These are phyloP conservation scores for Microtus pennsylvanicus DNA, from an alignment of 2,113 vertebrate species.

Conservation along the genomic window DNA sequence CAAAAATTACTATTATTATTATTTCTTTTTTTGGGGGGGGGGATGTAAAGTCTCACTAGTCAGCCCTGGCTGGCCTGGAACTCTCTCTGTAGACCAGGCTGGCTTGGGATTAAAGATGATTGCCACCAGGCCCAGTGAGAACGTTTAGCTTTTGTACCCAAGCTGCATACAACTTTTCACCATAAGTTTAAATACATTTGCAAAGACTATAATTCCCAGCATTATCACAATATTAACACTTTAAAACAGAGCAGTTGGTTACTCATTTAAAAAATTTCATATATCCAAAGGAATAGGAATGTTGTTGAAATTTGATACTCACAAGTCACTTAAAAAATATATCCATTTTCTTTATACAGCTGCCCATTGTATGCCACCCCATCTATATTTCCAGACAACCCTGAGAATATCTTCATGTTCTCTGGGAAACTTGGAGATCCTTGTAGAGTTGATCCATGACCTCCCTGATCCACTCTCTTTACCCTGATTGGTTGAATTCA, in stretches of 20 bases:
- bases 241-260: constrained; percentile 30
- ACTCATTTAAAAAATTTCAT: background rate
- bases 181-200: background rate
- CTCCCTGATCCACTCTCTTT: background rate
- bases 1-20: too few relatives aligned
- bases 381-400: constrained; percentile 35
- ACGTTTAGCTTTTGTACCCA: background rate
- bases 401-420: background rate
- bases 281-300: background rate
- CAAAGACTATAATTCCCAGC: constrained; percentile 35
- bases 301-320: constrained; percentile 23
- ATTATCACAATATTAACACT: constrained; percentile 19
- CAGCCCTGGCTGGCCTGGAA: background rate
- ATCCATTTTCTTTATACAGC: constrained; percentile 27
- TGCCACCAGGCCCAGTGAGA: background rate
- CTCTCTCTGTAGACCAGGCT: too few relatives aligned
- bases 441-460: background rate
- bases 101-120: background rate
- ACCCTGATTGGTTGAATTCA: background rate
- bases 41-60: too few relatives aligned
- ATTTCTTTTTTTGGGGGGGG: too few relatives aligned
- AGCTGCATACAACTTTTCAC: constrained; percentile 1
- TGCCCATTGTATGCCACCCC: background rate
- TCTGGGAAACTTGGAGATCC: background rate
- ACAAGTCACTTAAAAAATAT: constrained; percentile 31